Percentiles rank a stretch among this genome's conserved stretches.
These are phyloP conservation scores for Pelmatolapia mariae DNA, from an alignment of 2,113 vertebrate species.

Conservation along the genomic window DNA sequence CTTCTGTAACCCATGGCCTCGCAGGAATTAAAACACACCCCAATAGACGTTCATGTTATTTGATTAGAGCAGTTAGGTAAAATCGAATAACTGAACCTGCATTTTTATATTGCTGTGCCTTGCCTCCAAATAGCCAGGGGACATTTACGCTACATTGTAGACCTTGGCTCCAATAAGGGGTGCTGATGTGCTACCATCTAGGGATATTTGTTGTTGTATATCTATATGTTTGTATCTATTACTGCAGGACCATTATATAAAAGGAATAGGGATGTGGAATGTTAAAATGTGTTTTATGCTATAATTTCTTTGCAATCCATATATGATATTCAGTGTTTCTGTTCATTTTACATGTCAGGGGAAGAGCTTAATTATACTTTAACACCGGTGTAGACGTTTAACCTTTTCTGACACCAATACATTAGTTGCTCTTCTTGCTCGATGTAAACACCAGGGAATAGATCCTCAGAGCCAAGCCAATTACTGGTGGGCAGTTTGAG, in stretches of 20 bases:
- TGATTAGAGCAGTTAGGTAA: constrained; percentile 9
- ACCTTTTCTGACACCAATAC: constrained; percentile 49
- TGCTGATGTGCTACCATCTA: not conserved
- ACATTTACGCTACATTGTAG: not conserved
- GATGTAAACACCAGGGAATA: constrained; percentile 19
- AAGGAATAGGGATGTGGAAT: not conserved
- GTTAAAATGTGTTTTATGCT: not conserved
- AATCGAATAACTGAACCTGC: constrained; percentile 47
- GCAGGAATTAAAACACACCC: not conserved
- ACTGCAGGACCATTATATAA: not conserved
- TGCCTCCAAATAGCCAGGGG: not conserved
- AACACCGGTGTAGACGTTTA: constrained; percentile 27
- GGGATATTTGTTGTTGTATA: not conserved
- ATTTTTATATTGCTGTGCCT: not conserved
- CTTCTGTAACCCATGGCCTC: constrained; percentile 14
- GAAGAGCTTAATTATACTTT: constrained; percentile 49
- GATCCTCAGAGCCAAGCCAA: constrained; percentile 40
- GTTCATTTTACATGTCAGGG: not conserved
- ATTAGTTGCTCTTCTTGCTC: constrained; percentile 30
- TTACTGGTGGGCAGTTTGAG: constrained; percentile 19
- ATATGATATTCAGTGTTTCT: not conserved
- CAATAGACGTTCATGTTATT: constrained; percentile 27
- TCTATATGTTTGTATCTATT: not conserved
- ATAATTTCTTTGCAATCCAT: not conserved
- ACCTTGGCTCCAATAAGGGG: not conserved